Conservation (phyloP, 2,113 vertebrate genomes). For the Pollachius pollachius region DNA sequence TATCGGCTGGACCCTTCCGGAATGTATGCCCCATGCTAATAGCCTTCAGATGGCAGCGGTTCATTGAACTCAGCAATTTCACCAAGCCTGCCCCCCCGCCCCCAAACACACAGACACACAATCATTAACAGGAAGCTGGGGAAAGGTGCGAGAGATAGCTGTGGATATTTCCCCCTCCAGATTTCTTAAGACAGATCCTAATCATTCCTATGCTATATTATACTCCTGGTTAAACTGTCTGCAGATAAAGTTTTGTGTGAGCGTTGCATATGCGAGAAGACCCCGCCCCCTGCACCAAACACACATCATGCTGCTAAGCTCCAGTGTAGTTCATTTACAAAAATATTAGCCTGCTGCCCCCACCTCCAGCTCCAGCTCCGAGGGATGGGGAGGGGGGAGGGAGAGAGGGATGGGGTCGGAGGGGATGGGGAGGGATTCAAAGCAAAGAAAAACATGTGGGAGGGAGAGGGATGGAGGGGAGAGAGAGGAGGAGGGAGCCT, state of each 20-base stretch:
- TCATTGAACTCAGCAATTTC: constrained; percentile 68
- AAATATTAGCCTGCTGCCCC: constrained; percentile 30
- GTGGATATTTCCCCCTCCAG: constrained; percentile 51
- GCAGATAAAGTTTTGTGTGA: constrained; percentile 17
- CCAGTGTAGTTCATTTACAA: constrained; percentile 24
- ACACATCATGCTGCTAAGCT: constrained; percentile 41
- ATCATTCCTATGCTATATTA: constrained; percentile 48
- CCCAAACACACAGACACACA: neutral
- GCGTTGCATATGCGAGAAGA: neutral
- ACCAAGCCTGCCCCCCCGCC: constrained; percentile 36
- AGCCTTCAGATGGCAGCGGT: constrained; percentile 71
- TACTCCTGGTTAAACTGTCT: constrained; percentile 37
- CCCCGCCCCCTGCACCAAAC: constrained; percentile 6
- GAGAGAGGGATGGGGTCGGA: too few species aligned
- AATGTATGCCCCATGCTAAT: constrained; percentile 74
- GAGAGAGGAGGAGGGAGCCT: neutral
- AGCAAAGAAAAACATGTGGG: constrained; percentile 13
- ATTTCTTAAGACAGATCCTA: constrained; percentile 59
- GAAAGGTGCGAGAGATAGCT: constrained; percentile 18
- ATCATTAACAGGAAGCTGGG: neutral
- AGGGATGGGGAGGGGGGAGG: neutral
- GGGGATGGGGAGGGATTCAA: neutral
- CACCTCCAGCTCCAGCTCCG: neutral
- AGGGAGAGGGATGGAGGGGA: neutral
- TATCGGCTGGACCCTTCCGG: constrained; percentile 69